Base-by-base conservation (phyloP, 2,888 invertebrate species). In the Sinhomidia bicolor region DNA sequence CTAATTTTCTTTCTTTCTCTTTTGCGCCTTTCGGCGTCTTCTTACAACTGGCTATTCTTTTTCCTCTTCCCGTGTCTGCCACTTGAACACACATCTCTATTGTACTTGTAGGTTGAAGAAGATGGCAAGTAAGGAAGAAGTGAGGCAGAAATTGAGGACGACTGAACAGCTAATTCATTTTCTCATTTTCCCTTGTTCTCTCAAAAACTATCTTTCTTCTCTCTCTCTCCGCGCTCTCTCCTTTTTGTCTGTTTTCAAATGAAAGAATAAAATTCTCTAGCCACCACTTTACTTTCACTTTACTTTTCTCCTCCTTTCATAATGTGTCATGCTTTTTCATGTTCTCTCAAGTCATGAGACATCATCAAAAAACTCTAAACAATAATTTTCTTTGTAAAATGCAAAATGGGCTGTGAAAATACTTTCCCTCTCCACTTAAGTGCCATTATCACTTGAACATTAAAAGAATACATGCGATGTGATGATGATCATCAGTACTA, bases 211-310 rank as follows among this genome's bases (percentile, higher is more conserved):
- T n/a, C 41, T 23, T 20, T 26, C 9, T 26, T 60, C 68, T 3
- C 17, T 29, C 68, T 29, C 29, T 68, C 41, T 80, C 51, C n/a
- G n/a, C n/a, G n/a, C n/a, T n/a, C n/a, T n/a, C n/a, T n/a, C n/a
- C n/a, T n/a, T n/a, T 82, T 29, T 51, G n/a, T 76, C 2, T 65
- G 14, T 47, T 54, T 44, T 20, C 54, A 83, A 54, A 68, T 47
- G 44, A 29, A 81, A 23, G 65, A 47, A 65, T 62, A 80, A 80
- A 60, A 83, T 36, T 83, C 83, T 74, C 83, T 60, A 83, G 57
- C 26, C 57, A 74, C 83, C 71, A 83, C 74, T 83, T 81, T 78
- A 54, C 78, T 78, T 83, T 83, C 83, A 54, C 74, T 83, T 83
- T 83, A 32, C 47, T 29, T 14, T 23, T 54, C 17, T 47, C 47